Conservation (phyloP, 64 coral and sea anemone species). For the Actinia equina region DNA sequence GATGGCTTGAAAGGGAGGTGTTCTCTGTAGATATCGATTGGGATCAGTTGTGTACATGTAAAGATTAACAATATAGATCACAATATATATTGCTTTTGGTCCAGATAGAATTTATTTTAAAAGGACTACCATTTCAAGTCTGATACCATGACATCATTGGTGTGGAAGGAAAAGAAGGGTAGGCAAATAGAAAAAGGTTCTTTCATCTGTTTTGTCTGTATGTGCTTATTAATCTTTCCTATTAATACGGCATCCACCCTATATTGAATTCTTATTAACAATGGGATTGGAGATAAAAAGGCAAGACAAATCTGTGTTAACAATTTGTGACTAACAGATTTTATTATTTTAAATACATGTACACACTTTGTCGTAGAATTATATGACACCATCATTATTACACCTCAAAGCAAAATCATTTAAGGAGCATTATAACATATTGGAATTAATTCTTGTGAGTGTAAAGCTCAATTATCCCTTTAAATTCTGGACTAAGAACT, state of each 20-base stretch:
- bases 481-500: neutral
- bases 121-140: no score
- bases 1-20: conserved; percentile 96
- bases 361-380: neutral
- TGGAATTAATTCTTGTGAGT: neutral
- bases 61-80: neutral
- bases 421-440: neutral
- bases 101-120: no score
- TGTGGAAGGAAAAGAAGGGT: no score
- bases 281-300: neutral
- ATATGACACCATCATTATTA: neutral
- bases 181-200: no score
- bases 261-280: no score
- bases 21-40: conserved; percentile 89
- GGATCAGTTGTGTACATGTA: conserved; percentile 91
- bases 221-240: no score
- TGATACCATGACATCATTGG: no score
- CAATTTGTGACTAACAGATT: neutral
- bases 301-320: neutral
- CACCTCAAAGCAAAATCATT: neutral
- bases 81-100: no score
- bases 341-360: neutral
- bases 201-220: no score
- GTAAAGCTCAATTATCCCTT: neutral
- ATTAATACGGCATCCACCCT: no score